Evolutionary conservation across 2,888 invertebrate species (phyloP).

Genomic region (Drosophila testacea): DNA sequence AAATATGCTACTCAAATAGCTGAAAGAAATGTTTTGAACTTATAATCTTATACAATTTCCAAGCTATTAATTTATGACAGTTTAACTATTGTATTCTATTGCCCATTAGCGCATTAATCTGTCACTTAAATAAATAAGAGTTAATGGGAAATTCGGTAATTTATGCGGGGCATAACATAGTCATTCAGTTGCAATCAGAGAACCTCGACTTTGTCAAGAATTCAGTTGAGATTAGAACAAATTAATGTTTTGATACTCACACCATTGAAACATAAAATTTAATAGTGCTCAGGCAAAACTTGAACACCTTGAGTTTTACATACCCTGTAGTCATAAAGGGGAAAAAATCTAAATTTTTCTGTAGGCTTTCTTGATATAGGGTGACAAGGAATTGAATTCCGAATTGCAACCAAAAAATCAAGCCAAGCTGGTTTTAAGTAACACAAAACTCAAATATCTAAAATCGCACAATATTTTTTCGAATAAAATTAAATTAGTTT

Average conservation of each 20-base stretch:
- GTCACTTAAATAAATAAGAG: slow-evolving; percentile 10
- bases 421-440: no score
- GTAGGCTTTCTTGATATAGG: no score
- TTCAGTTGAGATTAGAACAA: slow-evolving; percentile 9
- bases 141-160: slow-evolving; percentile 7
- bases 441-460: no score
- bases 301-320: not conserved
- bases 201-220: slow-evolving; percentile 8
- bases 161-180: slow-evolving; percentile 1
- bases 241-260: not conserved
- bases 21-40: slow-evolving; percentile 5
- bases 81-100: slow-evolving; percentile 9
- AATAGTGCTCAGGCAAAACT: not conserved
- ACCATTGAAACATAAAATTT: not conserved
- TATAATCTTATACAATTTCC: slow-evolving; percentile 6
- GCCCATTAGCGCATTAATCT: slow-evolving; percentile 16
- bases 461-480: no score
- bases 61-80: slow-evolving; percentile 13
- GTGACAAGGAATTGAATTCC: no score
- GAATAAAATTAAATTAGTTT: no score
- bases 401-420: no score
- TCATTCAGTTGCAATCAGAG: slow-evolving; percentile 7
- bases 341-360: no score
- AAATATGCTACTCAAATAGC: not conserved
- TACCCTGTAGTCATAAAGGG: not conserved